Evolutionary conservation across 2,888 invertebrate species (phyloP).

Genomic region (Troglohyphantes excavatus): DNA sequence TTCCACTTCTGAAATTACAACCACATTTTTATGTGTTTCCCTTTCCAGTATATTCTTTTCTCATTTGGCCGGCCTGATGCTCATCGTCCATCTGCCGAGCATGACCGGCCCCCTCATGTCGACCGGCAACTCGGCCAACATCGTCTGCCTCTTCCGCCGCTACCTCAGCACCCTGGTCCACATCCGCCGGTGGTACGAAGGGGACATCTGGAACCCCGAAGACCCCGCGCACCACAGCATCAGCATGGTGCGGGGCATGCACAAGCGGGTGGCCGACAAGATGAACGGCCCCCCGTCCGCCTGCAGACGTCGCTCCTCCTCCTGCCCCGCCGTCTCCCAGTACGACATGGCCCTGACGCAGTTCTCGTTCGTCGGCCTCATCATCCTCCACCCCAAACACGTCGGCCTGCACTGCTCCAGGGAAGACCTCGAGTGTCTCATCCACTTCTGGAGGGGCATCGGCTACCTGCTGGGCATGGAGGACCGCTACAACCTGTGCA

Average conservation of each 20-base stretch:
- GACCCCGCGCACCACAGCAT: conserved; percentile 84
- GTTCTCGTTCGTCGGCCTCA: conserved; percentile 92
- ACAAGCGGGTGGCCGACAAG: conserved; percentile 84
- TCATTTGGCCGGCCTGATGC: conserved; percentile 80
- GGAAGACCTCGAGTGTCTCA: conserved; percentile 88
- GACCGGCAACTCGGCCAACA: conserved; percentile 79
- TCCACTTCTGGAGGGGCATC: conserved; percentile 92
- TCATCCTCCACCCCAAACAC: conserved; percentile 85
- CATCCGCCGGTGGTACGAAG: conserved; percentile 86
- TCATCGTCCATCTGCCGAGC: conserved; percentile 79
- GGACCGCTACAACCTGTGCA: conserved; percentile 84
- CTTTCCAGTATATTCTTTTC: conserved; percentile 79
- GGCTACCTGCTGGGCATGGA: conserved; percentile 92
- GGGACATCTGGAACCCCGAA: conserved; percentile 86
- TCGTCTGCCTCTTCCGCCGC: conserved; percentile 85
- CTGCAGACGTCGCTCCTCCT: neutral
- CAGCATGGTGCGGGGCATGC: conserved; percentile 83
- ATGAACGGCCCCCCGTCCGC: conserved; percentile 79
- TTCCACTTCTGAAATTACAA: too few species aligned
- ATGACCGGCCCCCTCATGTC: conserved; percentile 78
- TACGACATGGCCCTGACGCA: conserved; percentile 93
- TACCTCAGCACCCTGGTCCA: conserved; percentile 91
- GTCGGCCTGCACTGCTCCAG: conserved; percentile 87
- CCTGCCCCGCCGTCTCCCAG: conserved; percentile 86
- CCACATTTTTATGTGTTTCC: neutral